phyloP scores from a whole-genome alignment of 1,140 invertebrate genomes.

The Contarinia nasturtii region DNA sequence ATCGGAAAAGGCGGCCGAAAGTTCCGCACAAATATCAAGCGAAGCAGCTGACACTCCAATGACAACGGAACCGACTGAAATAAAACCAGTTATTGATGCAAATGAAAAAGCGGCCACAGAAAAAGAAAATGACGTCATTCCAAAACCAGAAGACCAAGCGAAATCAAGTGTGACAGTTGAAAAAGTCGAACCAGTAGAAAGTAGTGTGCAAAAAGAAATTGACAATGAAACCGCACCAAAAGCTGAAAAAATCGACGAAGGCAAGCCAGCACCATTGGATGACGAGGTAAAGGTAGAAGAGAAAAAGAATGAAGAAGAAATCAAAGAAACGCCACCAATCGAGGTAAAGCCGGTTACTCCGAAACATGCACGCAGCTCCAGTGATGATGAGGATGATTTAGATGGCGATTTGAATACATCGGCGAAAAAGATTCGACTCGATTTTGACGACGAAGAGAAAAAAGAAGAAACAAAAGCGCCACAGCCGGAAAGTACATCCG shows the following conservation, averaged over 20 bases:
- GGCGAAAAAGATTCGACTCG: background rate
- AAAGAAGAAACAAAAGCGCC: slow-evolving; percentile 1
- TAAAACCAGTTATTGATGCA: background rate
- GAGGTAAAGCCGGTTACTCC: background rate
- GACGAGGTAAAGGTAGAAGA: slow-evolving; percentile 1
- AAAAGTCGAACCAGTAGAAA: background rate
- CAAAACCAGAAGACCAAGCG: background rate
- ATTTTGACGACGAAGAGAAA: slow-evolving; percentile 4
- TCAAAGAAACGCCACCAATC: background rate
- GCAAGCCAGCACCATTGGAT: background rate
- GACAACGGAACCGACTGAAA: slow-evolving; percentile 3
- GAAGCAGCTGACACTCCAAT: slow-evolving; percentile 3
- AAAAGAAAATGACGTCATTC: slow-evolving; percentile 2
- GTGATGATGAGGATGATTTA: background rate
- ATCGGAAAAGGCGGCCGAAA: slow-evolving; percentile 4
- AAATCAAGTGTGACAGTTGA: background rate
- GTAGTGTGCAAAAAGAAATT: too few relatives aligned
- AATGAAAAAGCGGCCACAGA: slow-evolving; percentile 2
- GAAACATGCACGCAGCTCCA: background rate
- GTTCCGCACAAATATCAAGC: background rate
- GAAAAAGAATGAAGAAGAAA: background rate
- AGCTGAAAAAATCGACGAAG: background rate
- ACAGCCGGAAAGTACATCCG: too few relatives aligned
- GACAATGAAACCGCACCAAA: background rate
- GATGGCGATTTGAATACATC: background rate